Base-by-base conservation (phyloP, 2,888 invertebrate species). In the Eupithecia inturbata region DNA sequence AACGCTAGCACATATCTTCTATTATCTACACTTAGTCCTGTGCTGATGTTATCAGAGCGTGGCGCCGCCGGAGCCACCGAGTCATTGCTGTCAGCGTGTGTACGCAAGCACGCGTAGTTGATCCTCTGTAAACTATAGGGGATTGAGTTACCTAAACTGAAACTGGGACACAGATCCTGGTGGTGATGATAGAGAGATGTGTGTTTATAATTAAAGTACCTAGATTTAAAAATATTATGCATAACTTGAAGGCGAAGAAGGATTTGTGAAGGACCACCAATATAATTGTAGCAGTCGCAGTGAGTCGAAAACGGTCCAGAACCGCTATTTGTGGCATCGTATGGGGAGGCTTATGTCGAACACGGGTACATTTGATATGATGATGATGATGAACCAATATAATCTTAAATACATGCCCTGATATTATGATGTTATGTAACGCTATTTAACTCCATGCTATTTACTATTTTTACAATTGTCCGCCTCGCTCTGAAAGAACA, bases 41-140 rank as follows among this genome's bases (percentile, higher is more conserved):
- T 70, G 33, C 36, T 73, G 78, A 76, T 78, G 73, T 76, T 77
- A 80, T 80, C 79, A 75, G 72, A 76, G 76, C 78, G 77, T 78
- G 78, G 78, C 77, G 80, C 80, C 76, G 41, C 80, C 76, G 41
- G 66, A 62, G 67, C 49, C 76, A 64, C 73, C 76, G 76, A 79
- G 76, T 79, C 80, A 77, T 72, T 66, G 73, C 75, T 64, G 70
- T 69, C 67, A 53, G 33, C 31, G 26, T 63, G 62, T 49, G n/a
- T 39, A 69, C 53, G 39, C 57, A 39, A 53, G 41, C 53, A 66
- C 33, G 67, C 16, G 28, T n/a, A 64, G 63, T 63, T 67, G 57
- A 60, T 64, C 69, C 66, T 73, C 12, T 22, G 26, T 67, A 69
- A 39, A 68, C 53, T 53, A n/a, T n/a, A 53, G 31, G 16, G 64